A percentile compares a stretch with the other conserved stretches of the same genome.
Conservation (phyloP, 2,888 invertebrate genomes). For the Chrysina gloriosa region DNA sequence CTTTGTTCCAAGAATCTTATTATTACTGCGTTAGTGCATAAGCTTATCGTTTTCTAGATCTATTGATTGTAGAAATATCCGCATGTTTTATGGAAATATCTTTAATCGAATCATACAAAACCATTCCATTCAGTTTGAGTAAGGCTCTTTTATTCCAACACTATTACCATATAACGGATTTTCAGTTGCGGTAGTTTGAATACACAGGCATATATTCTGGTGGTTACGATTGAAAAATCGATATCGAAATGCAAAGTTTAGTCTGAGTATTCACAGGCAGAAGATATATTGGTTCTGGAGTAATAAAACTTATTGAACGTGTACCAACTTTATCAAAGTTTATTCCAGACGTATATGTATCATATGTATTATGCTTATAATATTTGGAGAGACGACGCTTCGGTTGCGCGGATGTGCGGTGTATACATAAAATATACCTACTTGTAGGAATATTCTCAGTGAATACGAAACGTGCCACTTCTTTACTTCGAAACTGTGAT, state of each 20-base stretch:
- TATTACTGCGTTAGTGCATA: too few species aligned
- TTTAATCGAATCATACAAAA: not conserved
- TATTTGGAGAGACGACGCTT: not conserved
- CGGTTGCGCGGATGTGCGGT: too few species aligned
- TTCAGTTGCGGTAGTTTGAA: slow-evolving; percentile 5
- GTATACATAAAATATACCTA: too few species aligned
- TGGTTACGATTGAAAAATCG: slow-evolving; percentile 1
- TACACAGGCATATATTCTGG: not conserved
- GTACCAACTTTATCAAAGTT: slow-evolving; percentile 7
- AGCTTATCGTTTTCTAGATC: too few species aligned
- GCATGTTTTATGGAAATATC: too few species aligned
- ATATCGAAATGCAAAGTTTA: not conserved
- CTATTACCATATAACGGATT: not conserved
- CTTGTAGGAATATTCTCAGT: too few species aligned
- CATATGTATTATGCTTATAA: slow-evolving; percentile 4
- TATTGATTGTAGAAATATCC: too few species aligned
- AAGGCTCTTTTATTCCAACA: not conserved
- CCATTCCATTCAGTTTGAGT: not conserved
- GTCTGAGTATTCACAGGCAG: not conserved
- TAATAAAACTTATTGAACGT: not conserved
- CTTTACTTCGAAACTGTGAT: too few species aligned
- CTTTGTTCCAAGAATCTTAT: too few species aligned
- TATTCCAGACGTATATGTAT: not conserved
- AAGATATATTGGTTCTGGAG: slow-evolving; percentile 14
- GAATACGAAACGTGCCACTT: too few species aligned